A percentile compares a stretch with the other conserved stretches of the same genome.
Evolutionary conservation across 1,140 invertebrate species (phyloP).

Genomic region (Drosophila pallidifrons): DNA sequence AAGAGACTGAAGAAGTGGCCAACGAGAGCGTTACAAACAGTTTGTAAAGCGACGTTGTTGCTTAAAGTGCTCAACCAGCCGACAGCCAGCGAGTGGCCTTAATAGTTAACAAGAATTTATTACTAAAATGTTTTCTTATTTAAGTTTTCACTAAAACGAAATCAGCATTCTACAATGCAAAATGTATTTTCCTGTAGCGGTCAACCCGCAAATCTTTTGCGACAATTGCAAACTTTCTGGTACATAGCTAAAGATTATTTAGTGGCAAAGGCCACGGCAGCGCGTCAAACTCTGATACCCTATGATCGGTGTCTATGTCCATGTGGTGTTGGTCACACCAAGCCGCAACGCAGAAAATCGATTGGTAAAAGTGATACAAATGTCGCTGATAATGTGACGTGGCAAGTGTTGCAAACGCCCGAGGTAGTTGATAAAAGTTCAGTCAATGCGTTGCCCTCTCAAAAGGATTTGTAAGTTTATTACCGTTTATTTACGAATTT

Average conservation of each 20-base stretch:
- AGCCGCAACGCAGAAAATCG: constrained; percentile 57
- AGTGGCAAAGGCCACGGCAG: constrained; percentile 32
- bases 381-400: constrained; percentile 42
- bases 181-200: constrained; percentile 53
- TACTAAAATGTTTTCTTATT: constrained; percentile 18
- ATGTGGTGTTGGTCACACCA: constrained; percentile 20
- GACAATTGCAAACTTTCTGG: constrained; percentile 41
- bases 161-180: constrained; percentile 46
- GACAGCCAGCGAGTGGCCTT: neutral
- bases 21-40: constrained; percentile 54
- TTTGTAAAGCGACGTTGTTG: constrained; percentile 48
- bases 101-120: constrained; percentile 21
- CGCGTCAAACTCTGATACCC: constrained; percentile 6
- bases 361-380: constrained; percentile 52
- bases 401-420: constrained; percentile 28
- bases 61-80: constrained; percentile 34
- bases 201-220: constrained; percentile 45
- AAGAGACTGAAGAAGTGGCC: constrained; percentile 35
- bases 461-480: constrained; percentile 49
- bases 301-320: constrained; percentile 31
- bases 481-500: neutral
- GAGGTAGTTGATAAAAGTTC: constrained; percentile 28
- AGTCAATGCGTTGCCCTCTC: constrained; percentile 1
- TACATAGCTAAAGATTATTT: constrained; percentile 38
- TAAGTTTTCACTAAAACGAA: neutral